Evolutionary conservation across 2,888 invertebrate genomes (phyloP).

Genomic region (Zootermopsis nevadensis): DNA sequence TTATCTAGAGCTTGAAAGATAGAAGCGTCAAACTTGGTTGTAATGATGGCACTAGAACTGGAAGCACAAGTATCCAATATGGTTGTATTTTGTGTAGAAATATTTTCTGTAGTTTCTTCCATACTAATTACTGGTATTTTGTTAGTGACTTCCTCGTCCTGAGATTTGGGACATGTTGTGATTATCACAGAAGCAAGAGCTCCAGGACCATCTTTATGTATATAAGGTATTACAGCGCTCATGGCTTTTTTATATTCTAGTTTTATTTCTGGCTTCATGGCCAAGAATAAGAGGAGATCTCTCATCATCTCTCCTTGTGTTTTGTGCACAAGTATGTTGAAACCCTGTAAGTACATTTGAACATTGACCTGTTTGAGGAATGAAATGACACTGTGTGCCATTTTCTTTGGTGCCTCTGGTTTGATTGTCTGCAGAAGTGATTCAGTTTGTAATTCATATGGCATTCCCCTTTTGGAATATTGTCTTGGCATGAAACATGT

Average conservation of each 20-base stretch:
- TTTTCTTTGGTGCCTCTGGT: neutral
- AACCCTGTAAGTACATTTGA: neutral
- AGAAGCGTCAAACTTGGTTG: neutral
- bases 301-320: conserved; percentile 31
- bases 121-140: neutral
- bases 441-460: neutral
- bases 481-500: conserved; percentile 21
- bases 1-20: conserved; percentile 30
- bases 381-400: neutral
- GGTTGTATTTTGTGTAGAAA: neutral
- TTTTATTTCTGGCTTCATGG: conserved; percentile 19
- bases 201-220: neutral
- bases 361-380: neutral
- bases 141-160: neutral
- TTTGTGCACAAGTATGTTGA: conserved; percentile 24
- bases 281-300: conserved; percentile 26
- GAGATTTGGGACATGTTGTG: conserved; percentile 25
- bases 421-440: conserved; percentile 28
- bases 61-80: neutral
- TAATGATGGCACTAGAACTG: neutral
- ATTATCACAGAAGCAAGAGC: neutral
- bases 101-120: neutral
- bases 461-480: neutral
- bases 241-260: conserved; percentile 1
- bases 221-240: conserved; percentile 16